Percentiles rank a stretch among this genome's conserved stretches.
Conservation (phyloP, 2,888 invertebrate genomes). For the Andricus curvator region DNA sequence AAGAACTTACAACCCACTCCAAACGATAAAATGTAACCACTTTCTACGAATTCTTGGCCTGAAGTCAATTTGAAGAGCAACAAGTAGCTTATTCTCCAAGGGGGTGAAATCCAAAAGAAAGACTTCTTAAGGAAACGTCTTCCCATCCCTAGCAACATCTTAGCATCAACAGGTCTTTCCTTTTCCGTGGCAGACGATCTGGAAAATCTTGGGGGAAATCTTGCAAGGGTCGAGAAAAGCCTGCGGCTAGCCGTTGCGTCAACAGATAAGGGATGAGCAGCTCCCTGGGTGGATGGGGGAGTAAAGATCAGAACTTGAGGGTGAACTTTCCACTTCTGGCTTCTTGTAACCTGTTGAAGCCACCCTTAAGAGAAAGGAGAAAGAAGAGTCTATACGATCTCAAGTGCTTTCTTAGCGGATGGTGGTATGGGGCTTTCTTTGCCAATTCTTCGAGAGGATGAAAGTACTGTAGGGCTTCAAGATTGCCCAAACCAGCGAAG, state of each 20-base stretch:
- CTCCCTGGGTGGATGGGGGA: conserved; percentile 54
- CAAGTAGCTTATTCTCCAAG: conserved; percentile 70
- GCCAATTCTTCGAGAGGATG: conserved; percentile 45
- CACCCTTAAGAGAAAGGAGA: conserved; percentile 58
- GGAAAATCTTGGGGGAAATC: conserved; percentile 68
- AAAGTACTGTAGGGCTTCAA: conserved; percentile 42
- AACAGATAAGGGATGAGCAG: conserved; percentile 58
- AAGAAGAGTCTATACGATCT: conserved; percentile 59
- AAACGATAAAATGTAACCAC: not conserved
- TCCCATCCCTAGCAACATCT: conserved; percentile 40
- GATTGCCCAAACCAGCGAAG: conserved; percentile 30
- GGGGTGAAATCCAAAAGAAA: conserved; percentile 43
- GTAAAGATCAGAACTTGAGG: conserved; percentile 57
- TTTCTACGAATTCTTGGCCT: conserved; percentile 62
- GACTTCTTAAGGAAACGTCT: conserved; percentile 40
- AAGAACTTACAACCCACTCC: not conserved
- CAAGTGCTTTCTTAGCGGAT: conserved; percentile 71
- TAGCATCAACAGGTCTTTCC: conserved; percentile 71
- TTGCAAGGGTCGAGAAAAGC: conserved; percentile 64
- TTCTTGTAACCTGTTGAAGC: conserved; percentile 76
- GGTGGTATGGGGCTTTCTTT: conserved; percentile 51
- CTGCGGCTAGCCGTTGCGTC: conserved; percentile 50
- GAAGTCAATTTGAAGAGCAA: conserved; percentile 68
- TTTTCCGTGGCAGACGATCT: conserved; percentile 57
- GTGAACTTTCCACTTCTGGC: conserved; percentile 59